These are phyloP conservation scores for Cataglyphis albicans DNA, from an alignment of 2,888 invertebrate genomes.

Conservation along the genomic window DNA sequence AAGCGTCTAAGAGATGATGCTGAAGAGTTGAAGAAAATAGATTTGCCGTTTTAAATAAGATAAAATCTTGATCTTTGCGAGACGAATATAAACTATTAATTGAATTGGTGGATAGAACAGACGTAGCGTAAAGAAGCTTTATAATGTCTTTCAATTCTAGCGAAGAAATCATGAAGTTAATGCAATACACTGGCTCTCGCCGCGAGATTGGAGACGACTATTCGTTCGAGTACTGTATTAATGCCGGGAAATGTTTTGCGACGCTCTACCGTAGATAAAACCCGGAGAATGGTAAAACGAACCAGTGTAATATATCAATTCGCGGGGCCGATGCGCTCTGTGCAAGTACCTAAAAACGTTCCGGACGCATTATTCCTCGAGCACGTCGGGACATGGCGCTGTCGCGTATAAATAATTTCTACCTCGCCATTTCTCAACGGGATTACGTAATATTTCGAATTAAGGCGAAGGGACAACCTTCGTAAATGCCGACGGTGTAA, in stretches of 20 bases:
- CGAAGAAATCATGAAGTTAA: neutral
- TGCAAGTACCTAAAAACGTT: constrained; percentile 50
- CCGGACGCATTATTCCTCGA: constrained; percentile 53
- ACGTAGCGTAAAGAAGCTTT: neutral
- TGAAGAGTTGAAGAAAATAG: neutral
- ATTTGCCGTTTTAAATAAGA: neutral
- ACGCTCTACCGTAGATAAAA: constrained; percentile 38
- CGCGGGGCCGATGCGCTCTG: constrained; percentile 45
- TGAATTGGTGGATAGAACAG: neutral
- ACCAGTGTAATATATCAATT: constrained; percentile 51
- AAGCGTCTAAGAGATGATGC: neutral
- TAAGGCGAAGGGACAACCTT: constrained; percentile 50
- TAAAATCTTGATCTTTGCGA: neutral
- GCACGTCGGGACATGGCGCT: constrained; percentile 36
- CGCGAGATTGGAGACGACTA: constrained; percentile 25
- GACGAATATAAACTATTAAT: neutral
- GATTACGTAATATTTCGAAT: constrained; percentile 55
- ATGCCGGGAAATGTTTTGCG: constrained; percentile 44
- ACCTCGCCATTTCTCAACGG: constrained; percentile 45
- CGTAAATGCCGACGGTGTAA: constrained; percentile 49
- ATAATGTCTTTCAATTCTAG: neutral
- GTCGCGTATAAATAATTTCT: constrained; percentile 53
- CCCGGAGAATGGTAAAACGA: constrained; percentile 47
- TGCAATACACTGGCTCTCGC: neutral
- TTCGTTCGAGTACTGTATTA: constrained; percentile 43